Evolutionary conservation across 2,888 invertebrate genomes (phyloP), one percentile per base, ranked within the genome.

Genomic region (Brachypalpus laphriformis): DNA sequence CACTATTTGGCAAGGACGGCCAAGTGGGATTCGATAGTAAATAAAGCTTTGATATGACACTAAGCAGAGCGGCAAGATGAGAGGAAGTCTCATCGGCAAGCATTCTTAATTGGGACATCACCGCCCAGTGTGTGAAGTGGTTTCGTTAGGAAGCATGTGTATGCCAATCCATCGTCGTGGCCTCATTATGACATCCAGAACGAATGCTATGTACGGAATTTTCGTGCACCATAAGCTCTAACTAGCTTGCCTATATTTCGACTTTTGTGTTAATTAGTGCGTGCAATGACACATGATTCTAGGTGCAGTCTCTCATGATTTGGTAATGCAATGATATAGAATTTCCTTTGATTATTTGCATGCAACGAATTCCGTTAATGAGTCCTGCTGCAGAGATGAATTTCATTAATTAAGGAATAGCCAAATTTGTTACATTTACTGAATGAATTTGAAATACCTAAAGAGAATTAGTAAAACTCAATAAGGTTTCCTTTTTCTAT

Each of bases 81-180:
- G 8, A 31, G 18, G 31, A 56, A 42, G n/a, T 4, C 25, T 25
- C n/a, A n/a, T 56, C 31, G n/a, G 28, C 56, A 70, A 56, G 56
- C 54, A 56, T 45, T 56, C 68, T 56, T 70, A 56, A 70, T 70
- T 70, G 56, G 56, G 57, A 57, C 37, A 57, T 56, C 68, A 42
- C 25, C 56, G 25, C 40, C 14, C 28, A 18, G 25, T 8, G 40
- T 51, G 54, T 51, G 54, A 4, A 28, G 28, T 16, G 28, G 57
- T 70, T 54, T 9, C 51, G 14, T 63, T 51, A 61, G 37, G 68
- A 25, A 34, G 45, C 31, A n/a, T n/a, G 18, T 47, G 14, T 1
- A 6, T 54, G 47, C 42, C 49, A 59, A 61, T 57, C 8, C 54
- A 31, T 34, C 42, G 25, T 54, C 42, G 68, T 22, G 45, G 25